These are phyloP conservation scores for Nycticryphes semicollaris DNA, from an alignment of 2,113 vertebrate species.

Conservation along the genomic window DNA sequence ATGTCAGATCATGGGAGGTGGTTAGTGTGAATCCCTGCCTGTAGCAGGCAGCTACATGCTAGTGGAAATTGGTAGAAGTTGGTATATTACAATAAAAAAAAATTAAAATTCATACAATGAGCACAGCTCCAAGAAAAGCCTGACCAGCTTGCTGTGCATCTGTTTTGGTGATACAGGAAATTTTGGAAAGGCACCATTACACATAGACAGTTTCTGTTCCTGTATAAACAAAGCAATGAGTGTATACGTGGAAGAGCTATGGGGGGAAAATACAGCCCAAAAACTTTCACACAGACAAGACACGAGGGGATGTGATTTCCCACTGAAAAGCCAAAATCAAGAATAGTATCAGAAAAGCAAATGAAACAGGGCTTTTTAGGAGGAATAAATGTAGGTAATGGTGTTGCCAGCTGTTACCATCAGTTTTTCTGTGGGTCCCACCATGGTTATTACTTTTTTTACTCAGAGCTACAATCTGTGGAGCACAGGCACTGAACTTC, in stretches of 20 bases:
- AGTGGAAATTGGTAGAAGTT: neutral
- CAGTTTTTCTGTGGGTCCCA: neutral
- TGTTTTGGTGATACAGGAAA: conserved; percentile 1
- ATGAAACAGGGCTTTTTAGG: neutral
- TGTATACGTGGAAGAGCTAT: neutral
- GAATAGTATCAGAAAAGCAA: neutral
- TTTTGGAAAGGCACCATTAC: neutral
- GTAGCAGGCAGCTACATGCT: neutral
- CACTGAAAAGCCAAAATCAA: neutral
- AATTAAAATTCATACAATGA: neutral
- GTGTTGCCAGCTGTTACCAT: neutral
- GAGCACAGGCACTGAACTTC: conserved; percentile 3
- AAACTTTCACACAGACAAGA: neutral
- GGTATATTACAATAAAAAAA: neutral
- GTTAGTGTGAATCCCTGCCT: neutral
- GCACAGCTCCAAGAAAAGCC: neutral
- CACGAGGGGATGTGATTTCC: conserved; percentile 3
- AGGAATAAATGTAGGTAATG: neutral
- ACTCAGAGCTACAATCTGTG: neutral
- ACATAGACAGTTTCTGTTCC: conserved; percentile 22
- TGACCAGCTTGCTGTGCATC: neutral
- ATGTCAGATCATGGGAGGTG: neutral
- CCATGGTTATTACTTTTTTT: neutral
- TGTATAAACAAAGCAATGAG: conserved; percentile 3
- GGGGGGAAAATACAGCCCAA: neutral